phyloP scores from a whole-genome alignment of 2,888 invertebrate species.

The Hypsopygia costalis region DNA sequence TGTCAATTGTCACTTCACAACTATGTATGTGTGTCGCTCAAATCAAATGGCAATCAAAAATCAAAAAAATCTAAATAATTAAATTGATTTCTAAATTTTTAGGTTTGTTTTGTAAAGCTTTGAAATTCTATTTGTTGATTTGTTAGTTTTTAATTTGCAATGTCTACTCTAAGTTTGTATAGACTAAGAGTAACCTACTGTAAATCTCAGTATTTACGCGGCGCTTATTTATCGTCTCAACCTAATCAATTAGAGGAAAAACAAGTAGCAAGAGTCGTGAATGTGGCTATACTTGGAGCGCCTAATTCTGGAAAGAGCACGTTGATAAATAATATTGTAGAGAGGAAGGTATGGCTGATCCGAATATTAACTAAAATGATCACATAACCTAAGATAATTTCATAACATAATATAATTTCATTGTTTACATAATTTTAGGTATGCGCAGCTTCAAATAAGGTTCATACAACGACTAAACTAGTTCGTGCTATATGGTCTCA shows the following conservation, averaged over 20 bases:
- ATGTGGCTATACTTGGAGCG: constrained; percentile 93
- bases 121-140: too few species aligned
- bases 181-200: constrained; percentile 25
- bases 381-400: neutral
- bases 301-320: constrained; percentile 99
- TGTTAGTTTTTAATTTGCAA: too few species aligned
- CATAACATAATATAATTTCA: neutral
- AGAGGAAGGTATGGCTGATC: constrained; percentile 91
- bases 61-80: too few species aligned
- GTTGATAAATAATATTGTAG: constrained; percentile 91
- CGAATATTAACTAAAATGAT: too few species aligned
- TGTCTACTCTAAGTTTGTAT: constrained; percentile 27
- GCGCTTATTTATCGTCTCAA: constrained; percentile 51
- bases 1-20: too few species aligned
- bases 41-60: too few species aligned
- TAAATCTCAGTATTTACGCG: constrained; percentile 28
- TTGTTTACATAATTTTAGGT: constrained; percentile 87
- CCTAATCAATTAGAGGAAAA: constrained; percentile 40
- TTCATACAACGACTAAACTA: constrained; percentile 92
- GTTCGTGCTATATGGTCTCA: constrained; percentile 86
- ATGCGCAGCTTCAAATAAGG: constrained; percentile 93
- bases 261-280: constrained; percentile 68
- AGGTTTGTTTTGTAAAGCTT: too few species aligned
- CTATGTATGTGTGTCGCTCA: too few species aligned
- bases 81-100: too few species aligned